phyloP scores from a whole-genome alignment of 2,113 vertebrate species.

The Anoura caudifer region DNA sequence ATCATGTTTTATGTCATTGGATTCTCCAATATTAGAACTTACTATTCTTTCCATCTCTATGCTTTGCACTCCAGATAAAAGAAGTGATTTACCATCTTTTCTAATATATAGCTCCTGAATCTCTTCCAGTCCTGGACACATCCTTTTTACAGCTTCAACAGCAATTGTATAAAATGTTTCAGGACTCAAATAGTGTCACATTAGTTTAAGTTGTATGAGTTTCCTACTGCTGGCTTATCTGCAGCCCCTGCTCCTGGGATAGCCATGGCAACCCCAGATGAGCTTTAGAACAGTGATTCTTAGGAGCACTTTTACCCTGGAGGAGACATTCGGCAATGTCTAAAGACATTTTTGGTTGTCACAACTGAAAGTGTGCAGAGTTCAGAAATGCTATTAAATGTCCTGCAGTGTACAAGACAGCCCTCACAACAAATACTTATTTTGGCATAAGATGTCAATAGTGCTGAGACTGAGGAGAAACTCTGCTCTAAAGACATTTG shows the following conservation, averaged over 20 bases:
- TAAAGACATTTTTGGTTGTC: not conserved
- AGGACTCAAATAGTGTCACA: not conserved
- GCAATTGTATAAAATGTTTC: not conserved
- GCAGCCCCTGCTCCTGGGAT: not conserved
- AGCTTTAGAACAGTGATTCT: not conserved
- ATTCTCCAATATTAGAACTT: not conserved
- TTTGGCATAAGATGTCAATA: not conserved
- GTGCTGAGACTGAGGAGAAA: not conserved
- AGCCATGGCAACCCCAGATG: not conserved
- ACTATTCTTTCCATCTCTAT: not conserved
- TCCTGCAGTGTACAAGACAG: not conserved
- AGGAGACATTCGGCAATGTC: not conserved
- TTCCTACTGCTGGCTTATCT: not conserved
- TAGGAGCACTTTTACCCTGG: not conserved
- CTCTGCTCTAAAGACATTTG: not conserved
- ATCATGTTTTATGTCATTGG: not conserved
- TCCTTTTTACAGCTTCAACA: not conserved
- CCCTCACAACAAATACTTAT: not conserved
- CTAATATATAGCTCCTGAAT: not conserved
- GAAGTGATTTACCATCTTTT: not conserved
- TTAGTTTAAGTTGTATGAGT: not conserved
- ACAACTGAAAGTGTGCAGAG: not conserved
- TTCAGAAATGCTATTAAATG: not conserved
- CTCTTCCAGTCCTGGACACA: not conserved
- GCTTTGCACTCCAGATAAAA: not conserved